A percentile compares a stretch with the other conserved stretches of the same genome.
Conservation (phyloP, 2,797 vertebrate genomes). For the Micropoecilia bifurca region DNA sequence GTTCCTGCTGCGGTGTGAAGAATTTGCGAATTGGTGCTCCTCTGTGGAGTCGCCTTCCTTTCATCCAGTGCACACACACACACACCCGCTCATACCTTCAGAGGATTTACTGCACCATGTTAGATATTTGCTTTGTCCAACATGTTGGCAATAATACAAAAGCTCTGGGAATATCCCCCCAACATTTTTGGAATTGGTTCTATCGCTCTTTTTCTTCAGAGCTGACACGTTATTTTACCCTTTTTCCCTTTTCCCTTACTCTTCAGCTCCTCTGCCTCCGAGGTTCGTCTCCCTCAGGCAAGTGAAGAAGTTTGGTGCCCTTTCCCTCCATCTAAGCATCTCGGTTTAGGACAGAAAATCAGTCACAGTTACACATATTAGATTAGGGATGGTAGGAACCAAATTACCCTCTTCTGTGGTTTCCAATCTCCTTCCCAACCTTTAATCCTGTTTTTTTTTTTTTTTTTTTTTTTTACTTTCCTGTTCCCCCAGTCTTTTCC, state of each 20-base stretch:
- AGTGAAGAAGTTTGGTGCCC: conserved; percentile 72
- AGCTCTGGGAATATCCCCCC: conserved; percentile 76
- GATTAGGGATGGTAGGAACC: conserved; percentile 76
- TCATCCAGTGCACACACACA: conserved; percentile 17
- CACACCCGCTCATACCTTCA: conserved; percentile 49
- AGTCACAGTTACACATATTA: conserved; percentile 81
- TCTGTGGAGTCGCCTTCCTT: conserved; percentile 54
- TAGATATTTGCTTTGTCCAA: conserved; percentile 77
- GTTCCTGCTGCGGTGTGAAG: conserved; percentile 63
- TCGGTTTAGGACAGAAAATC: conserved; percentile 76
- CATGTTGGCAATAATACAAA: conserved; percentile 72
- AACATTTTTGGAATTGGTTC: conserved; percentile 75
- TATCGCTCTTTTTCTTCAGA: conserved; percentile 72
- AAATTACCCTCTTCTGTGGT: conserved; percentile 72
- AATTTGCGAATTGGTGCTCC: conserved; percentile 64
- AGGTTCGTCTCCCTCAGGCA: conserved; percentile 66
- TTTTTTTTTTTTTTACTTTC: conserved; percentile 18
- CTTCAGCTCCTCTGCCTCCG: conserved; percentile 38
- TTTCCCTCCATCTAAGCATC: conserved; percentile 66
- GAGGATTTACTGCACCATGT: conserved; percentile 66
- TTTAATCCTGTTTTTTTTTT: conserved; percentile 39
- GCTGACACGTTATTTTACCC: conserved; percentile 72
- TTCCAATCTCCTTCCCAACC: conserved; percentile 53
- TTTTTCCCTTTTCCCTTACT: conserved; percentile 16
- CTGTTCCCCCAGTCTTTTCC: conserved; percentile 51